phyloP scores from a whole-genome alignment of 2,113 vertebrate genomes.

The Nyctibius bracteatus region DNA sequence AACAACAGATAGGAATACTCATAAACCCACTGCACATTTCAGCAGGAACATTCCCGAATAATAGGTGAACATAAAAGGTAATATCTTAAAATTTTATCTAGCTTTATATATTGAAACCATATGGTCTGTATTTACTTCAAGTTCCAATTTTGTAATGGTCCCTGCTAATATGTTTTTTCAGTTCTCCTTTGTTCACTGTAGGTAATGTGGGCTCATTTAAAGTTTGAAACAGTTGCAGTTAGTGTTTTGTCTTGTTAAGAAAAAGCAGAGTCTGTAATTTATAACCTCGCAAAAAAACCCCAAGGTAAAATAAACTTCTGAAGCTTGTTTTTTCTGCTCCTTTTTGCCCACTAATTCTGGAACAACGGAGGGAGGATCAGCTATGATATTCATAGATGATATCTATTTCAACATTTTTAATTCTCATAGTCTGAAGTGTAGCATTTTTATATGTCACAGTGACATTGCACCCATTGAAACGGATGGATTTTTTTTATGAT shows the following conservation, averaged over 20 bases:
- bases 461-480: background rate
- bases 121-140: background rate
- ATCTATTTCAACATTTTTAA: background rate
- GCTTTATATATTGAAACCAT: background rate
- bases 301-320: background rate
- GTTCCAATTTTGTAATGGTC: background rate
- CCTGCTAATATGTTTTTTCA: background rate
- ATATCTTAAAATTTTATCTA: background rate
- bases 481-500: background rate
- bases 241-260: background rate
- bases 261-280: background rate
- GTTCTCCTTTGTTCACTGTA: background rate
- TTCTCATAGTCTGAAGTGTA: background rate
- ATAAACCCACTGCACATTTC: background rate
- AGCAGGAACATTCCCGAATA: background rate
- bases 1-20: background rate
- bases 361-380: background rate
- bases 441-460: background rate
- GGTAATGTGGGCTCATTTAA: background rate
- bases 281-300: accelerated
- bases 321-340: background rate
- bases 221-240: background rate
- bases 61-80: background rate
- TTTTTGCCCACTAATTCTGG: background rate
- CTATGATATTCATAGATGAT: background rate